A percentile compares a stretch with the other conserved stretches of the same genome.
Evolutionary conservation across 2,888 invertebrate species (phyloP).

Genomic region (Drymonia ruficornis): DNA sequence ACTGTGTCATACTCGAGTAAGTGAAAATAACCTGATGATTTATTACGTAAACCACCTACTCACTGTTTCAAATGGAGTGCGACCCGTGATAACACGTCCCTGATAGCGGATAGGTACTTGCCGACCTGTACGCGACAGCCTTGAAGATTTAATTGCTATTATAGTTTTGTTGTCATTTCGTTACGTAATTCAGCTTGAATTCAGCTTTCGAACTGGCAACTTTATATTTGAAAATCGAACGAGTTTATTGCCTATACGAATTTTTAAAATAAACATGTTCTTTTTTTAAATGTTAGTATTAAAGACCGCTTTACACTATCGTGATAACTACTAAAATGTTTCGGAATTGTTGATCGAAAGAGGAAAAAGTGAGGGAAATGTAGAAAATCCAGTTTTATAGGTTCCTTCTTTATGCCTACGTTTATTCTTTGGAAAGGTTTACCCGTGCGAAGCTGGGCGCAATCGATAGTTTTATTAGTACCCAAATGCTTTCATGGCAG

Average conservation of each 20-base stretch:
- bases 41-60: constrained; percentile 24
- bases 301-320: no score
- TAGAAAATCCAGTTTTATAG: no score
- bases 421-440: no score
- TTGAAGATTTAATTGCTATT: constrained; percentile 27
- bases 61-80: constrained; percentile 28
- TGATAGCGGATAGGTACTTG: constrained; percentile 38
- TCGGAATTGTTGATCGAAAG: no score
- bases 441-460: no score
- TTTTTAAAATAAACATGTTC: no score
- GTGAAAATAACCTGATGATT: neutral
- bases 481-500: no score
- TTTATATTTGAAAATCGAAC: constrained; percentile 24
- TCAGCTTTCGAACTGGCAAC: constrained; percentile 24
- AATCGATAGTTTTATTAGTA: no score
- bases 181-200: constrained; percentile 26
- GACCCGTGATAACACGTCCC: constrained; percentile 41
- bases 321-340: no score
- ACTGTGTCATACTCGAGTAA: neutral
- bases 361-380: no score
- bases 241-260: constrained; percentile 1
- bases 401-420: no score
- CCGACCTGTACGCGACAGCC: constrained; percentile 32
- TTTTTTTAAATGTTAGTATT: no score
- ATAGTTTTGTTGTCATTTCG: constrained; percentile 21